A percentile compares a stretch with the other conserved stretches of the same genome.
phyloP scores from a whole-genome alignment of 2,888 invertebrate genomes.

The Hypomecis punctinalis region DNA sequence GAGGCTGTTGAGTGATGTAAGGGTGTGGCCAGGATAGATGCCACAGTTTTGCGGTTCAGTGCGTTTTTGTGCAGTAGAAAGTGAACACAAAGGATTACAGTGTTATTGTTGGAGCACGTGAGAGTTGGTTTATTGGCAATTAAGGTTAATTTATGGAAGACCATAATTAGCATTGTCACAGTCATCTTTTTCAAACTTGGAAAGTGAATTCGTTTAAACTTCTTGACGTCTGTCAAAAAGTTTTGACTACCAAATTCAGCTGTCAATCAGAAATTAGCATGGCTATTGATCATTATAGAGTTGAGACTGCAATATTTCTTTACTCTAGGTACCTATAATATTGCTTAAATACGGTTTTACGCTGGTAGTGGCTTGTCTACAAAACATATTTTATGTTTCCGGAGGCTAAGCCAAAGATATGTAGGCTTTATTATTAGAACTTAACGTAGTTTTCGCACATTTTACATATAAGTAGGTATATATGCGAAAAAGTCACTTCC shows the following conservation, averaged over 20 bases:
- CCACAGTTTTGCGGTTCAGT: conserved; percentile 39
- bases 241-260: neutral
- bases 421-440: too few species aligned
- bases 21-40: conserved; percentile 41
- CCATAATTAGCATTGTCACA: neutral
- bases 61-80: conserved; percentile 49
- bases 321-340: too few species aligned
- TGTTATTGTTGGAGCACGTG: conserved; percentile 46
- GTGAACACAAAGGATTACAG: conserved; percentile 72
- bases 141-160: conserved; percentile 43
- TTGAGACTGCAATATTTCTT: conserved; percentile 22
- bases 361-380: too few species aligned
- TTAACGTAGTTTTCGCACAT: too few species aligned
- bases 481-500: too few species aligned
- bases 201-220: neutral
- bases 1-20: conserved; percentile 36
- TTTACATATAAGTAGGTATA: too few species aligned
- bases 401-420: too few species aligned
- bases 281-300: too few species aligned
- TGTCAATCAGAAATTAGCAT: too few species aligned
- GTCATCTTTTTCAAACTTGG: neutral
- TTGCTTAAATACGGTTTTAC: too few species aligned
- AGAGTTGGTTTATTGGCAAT: conserved; percentile 34
- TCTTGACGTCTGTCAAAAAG: too few species aligned
- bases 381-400: too few species aligned